Base-by-base conservation (phyloP, 2,888 invertebrate species). In the Suillia variegata region DNA sequence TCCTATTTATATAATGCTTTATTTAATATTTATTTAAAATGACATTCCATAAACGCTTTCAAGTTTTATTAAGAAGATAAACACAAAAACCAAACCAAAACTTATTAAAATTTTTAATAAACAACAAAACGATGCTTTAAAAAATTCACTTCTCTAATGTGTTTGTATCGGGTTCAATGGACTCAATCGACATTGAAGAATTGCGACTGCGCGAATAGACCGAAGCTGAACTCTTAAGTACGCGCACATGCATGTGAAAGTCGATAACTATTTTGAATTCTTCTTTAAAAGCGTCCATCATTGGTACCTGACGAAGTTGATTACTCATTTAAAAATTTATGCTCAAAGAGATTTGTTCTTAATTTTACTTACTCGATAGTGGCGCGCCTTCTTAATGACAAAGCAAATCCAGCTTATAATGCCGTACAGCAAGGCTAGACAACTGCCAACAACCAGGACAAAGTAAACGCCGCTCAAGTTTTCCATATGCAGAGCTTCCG, bases 261-360 rank as follows among this genome's bases (percentile, higher is more conserved):
- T 87, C 87, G 0, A 89, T 75, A 31, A 92, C 86, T 74, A 93
- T 92, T 69, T 85, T 87, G 38, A 92, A 70, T 77, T 93, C 93
- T n/a, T 87, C 87, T 56, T 84, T 82, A 8, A 92, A 75, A 66
- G 89, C 90, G 48, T 88, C 85, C 70, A 81, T 85, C 67, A 92
- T 87, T 0, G 89, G 80, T 6, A 88, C 84, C 87, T 91, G 75
- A n/a, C n/a, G n/a, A n/a, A n/a, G n/a, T n/a, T n/a, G n/a, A n/a
- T n/a, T 8, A 82, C 80, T 51, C 38, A 58, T n/a, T n/a, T n/a
- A n/a, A n/a, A n/a, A n/a, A 63, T 17, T n/a, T n/a, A n/a, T n/a
- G n/a, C n/a, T n/a, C n/a, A n/a, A n/a, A n/a, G n/a, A n/a, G n/a
- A n/a, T n/a, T n/a, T n/a, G n/a, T n/a, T n/a, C n/a, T n/a, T n/a